These are phyloP conservation scores for Sminthurides bifidus DNA, from an alignment of 1,140 invertebrate species.

Conservation along the genomic window DNA sequence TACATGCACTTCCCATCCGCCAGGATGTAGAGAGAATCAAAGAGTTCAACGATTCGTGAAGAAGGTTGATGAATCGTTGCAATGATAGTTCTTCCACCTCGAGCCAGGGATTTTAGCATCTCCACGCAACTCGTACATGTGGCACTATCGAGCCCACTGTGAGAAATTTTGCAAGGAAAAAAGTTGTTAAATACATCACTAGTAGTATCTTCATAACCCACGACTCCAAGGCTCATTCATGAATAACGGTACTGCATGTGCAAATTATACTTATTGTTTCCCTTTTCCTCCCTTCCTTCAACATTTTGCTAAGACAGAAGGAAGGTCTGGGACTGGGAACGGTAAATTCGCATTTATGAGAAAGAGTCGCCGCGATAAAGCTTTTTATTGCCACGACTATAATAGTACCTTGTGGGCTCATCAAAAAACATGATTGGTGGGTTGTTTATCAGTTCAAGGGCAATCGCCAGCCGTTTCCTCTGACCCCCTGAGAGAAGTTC, in stretches of 20 bases:
- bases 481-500: conserved; percentile 81
- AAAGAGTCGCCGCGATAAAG: too few relatives aligned
- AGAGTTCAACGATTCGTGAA: conserved; percentile 88
- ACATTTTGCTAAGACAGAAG: too few relatives aligned
- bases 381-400: too few relatives aligned
- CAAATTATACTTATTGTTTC: too few relatives aligned
- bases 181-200: too few relatives aligned
- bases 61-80: conserved; percentile 96
- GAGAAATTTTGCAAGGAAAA: too few relatives aligned
- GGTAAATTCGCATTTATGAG: too few relatives aligned
- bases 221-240: too few relatives aligned
- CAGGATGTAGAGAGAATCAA: conserved; percentile 81
- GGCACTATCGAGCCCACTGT: conserved; percentile 28
- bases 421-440: conserved; percentile 96
- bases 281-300: too few relatives aligned
- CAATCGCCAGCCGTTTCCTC: conserved; percentile 81
- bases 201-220: too few relatives aligned
- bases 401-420: conserved; percentile 77
- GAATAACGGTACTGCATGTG: too few relatives aligned
- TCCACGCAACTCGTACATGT: conserved; percentile 31
- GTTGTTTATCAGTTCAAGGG: conserved; percentile 88
- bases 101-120: conserved; percentile 60
- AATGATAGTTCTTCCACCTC: conserved; percentile 81
- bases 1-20: conserved; percentile 85
- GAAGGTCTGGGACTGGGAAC: too few relatives aligned